Evolutionary conservation across 1,140 invertebrate genomes (phyloP).

Genomic region (Matsumurasca onukii): DNA sequence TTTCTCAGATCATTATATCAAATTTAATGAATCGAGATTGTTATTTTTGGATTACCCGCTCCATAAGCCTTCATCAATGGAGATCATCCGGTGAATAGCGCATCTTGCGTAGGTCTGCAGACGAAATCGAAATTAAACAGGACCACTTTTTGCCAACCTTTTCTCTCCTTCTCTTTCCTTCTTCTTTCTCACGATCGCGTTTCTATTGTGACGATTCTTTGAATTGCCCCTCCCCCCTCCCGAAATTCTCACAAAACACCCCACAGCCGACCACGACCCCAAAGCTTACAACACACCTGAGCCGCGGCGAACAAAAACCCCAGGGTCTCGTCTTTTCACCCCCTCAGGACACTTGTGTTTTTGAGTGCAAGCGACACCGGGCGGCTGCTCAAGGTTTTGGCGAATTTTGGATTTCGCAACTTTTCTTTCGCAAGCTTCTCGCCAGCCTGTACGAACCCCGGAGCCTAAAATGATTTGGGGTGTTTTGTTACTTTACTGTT

Average conservation of each 20-base stretch:
- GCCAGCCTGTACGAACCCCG: too few relatives aligned
- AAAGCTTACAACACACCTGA: slow-evolving; percentile 14
- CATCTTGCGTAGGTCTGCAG: background rate
- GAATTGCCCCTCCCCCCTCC: slow-evolving; percentile 15
- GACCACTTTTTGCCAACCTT: slow-evolving; percentile 20
- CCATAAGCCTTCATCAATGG: too few relatives aligned
- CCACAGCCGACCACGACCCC: background rate
- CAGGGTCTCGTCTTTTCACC: background rate
- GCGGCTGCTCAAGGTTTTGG: too few relatives aligned
- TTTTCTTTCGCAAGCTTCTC: too few relatives aligned
- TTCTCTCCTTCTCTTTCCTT: background rate
- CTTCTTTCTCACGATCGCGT: slow-evolving; percentile 16
- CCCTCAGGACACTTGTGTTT: too few relatives aligned
- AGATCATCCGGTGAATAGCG: background rate
- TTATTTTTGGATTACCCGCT: too few relatives aligned
- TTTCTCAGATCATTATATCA: too few relatives aligned
- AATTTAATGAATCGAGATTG: too few relatives aligned
- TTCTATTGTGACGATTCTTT: slow-evolving; percentile 21
- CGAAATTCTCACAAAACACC: background rate
- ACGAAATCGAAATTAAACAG: slow-evolving; percentile 22
- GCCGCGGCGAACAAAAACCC: slow-evolving; percentile 15
- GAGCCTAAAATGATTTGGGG: too few relatives aligned
- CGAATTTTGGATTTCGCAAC: too few relatives aligned
- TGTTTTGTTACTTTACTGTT: too few relatives aligned
- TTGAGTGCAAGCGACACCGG: too few relatives aligned